These are phyloP conservation scores for Paraplagusia blochii DNA, from an alignment of 2,113 vertebrate species.

Conservation along the genomic window DNA sequence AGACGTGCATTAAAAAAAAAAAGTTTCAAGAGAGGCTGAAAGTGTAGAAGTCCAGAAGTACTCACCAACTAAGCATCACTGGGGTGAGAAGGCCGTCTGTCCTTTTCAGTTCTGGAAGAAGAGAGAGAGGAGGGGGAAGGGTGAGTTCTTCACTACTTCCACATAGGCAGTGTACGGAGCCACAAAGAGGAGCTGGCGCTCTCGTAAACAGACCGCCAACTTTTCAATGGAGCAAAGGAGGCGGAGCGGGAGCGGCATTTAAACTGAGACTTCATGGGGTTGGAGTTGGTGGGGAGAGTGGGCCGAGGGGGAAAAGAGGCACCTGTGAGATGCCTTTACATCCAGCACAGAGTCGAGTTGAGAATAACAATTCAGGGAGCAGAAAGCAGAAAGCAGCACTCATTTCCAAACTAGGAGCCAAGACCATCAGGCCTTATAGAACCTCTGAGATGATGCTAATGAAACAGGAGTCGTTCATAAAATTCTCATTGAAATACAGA, in stretches of 20 bases:
- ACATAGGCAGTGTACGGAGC: constrained; percentile 38
- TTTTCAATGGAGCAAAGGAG: constrained; percentile 59
- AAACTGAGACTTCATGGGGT: constrained; percentile 31
- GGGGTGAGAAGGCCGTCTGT: constrained; percentile 55
- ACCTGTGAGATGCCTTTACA: constrained; percentile 27
- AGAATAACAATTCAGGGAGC: constrained; percentile 35
- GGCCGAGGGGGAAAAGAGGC: not conserved
- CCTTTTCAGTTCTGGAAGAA: constrained; percentile 59
- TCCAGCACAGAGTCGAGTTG: constrained; percentile 4
- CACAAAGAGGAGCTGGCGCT: constrained; percentile 62
- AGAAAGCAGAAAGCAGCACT: constrained; percentile 17
- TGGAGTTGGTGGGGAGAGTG: not conserved
- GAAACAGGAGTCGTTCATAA: too few species aligned
- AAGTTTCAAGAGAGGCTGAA: not conserved
- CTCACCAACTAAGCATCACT: constrained; percentile 77
- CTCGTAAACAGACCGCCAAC: constrained; percentile 71
- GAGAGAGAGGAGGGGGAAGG: constrained; percentile 42
- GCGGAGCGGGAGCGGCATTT: constrained; percentile 51
- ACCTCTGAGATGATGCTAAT: not conserved
- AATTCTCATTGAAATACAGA: too few species aligned
- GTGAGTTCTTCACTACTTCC: constrained; percentile 57
- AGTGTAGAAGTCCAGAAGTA: constrained; percentile 42
- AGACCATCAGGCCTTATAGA: not conserved
- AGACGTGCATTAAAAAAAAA: constrained; percentile 1
- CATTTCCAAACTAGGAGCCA: too few species aligned